Percentiles rank a stretch among this genome's conserved stretches.
Conservation (phyloP, 2,888 invertebrate genomes). For the Eupithecia exiguata region DNA sequence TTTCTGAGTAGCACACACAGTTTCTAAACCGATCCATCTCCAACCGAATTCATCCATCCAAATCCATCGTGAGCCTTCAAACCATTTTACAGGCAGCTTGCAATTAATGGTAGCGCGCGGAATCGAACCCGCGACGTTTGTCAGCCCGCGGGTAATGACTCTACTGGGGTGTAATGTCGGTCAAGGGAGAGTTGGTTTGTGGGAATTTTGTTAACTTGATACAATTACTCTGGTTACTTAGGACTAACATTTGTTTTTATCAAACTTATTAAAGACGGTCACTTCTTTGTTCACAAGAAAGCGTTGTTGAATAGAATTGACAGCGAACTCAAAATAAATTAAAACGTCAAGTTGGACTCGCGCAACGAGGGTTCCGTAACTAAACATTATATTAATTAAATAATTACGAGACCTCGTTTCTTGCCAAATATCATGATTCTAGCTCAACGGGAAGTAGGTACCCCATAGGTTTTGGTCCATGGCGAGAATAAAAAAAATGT, state of each 20-base stretch:
- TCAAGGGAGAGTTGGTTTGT: constrained; percentile 7
- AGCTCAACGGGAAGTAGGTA: too few species aligned
- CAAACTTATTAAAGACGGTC: background rate
- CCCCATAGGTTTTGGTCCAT: too few species aligned
- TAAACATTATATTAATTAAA: too few species aligned
- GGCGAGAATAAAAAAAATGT: too few species aligned
- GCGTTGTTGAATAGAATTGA: too few species aligned
- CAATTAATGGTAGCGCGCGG: constrained; percentile 50
- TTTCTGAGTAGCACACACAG: constrained; percentile 29
- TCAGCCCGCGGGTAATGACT: constrained; percentile 40
- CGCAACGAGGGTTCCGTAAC: too few species aligned
- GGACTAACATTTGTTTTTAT: background rate
- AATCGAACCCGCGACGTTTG: constrained; percentile 45
- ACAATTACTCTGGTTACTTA: background rate
- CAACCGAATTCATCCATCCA: constrained; percentile 39
- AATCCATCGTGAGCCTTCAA: constrained; percentile 40
- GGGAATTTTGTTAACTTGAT: background rate
- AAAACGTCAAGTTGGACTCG: too few species aligned
- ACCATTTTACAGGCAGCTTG: constrained; percentile 49
- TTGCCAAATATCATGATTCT: too few species aligned
- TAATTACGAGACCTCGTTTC: too few species aligned
- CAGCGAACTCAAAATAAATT: background rate
- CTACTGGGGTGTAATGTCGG: constrained; percentile 30
- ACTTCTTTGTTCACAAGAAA: background rate
- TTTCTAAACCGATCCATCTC: constrained; percentile 39